Evolutionary conservation across 2,113 vertebrate species (phyloP).

Genomic region (Callaeas wilsoni): DNA sequence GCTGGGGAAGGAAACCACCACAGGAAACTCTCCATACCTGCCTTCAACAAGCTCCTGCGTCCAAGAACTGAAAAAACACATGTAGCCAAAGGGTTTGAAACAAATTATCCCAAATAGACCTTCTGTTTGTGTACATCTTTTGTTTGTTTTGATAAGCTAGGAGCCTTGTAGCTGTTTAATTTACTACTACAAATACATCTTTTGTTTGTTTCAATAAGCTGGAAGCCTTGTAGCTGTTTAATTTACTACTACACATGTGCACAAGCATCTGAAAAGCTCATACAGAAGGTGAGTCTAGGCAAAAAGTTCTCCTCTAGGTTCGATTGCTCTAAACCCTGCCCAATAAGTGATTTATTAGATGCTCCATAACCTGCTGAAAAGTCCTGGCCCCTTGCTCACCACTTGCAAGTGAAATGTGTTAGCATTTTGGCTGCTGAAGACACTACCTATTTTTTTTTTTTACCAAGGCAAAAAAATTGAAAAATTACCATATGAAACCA

Average conservation of each 20-base stretch:
- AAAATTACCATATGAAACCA: neutral
- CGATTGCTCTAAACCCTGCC: neutral
- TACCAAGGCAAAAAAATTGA: neutral
- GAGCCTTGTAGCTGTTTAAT: neutral
- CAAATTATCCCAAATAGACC: neutral
- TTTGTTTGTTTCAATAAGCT: neutral
- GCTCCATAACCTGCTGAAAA: neutral
- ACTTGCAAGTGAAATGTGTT: neutral
- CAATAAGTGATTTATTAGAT: neutral
- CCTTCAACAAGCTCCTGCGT: neutral
- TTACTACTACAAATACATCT: neutral
- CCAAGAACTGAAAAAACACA: neutral
- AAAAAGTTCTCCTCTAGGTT: neutral
- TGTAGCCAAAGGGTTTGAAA: neutral
- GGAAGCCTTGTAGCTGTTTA: neutral
- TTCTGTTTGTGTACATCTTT: neutral
- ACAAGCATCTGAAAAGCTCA: neutral
- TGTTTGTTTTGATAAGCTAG: neutral
- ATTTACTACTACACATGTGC: neutral
- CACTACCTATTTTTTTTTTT: neutral
- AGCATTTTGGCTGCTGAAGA: neutral
- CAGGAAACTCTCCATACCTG: neutral
- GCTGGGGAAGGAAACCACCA: rapidly evolving
- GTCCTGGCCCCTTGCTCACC: neutral
- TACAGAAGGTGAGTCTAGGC: neutral